Base-by-base conservation (phyloP, 2,113 vertebrate species). In the Nerophis lumbriciformis region DNA sequence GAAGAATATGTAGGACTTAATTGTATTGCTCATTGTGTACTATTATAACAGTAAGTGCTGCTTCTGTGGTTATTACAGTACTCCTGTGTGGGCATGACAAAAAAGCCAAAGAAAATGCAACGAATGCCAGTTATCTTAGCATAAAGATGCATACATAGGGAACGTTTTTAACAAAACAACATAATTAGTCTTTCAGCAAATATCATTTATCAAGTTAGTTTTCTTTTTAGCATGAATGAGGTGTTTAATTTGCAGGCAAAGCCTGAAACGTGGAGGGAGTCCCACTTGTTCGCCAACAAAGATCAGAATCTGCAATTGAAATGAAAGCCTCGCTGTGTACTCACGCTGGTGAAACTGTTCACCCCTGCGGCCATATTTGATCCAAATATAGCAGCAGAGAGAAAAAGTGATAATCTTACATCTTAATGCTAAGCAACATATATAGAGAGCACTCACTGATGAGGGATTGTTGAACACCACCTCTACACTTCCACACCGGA, bases 291-390 rank as follows among this genome's bases (percentile, higher is more conserved):
- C 78, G 53, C 19, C 62, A 59, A 35, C 3, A 70, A 71, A 77
- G 69, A 84, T 85, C 68, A 64, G 15, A 79, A 82, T 72, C 76
- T 78, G 69, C 65, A 81, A 69, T 80, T 68, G 67, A 81, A 77
- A 86, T 77, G 53, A 80, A 83, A 64, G 53, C 53, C 10, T 63
- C 16, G 62, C 66, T 66, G 59, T 66, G 59, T 59, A 42, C 52
- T 72, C 64, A 53, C 53, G 66, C 48, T 63, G 42, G 48, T 76
- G 59, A 52, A 69, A 62, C 64, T 19, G 56, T 69, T 66, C 73
- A 66, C 60, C 71, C 70, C 68, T 68, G 66, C 72, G 65, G 50
- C 59, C 5, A 16, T 10, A 66, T 78, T 81, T 75, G 77, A 73
- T 82, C 74, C 76, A 81, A 83, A 83, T 76, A 78, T 82, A 75